A percentile compares a stretch with the other conserved stretches of the same genome.
These are phyloP conservation scores for Lophius piscatorius DNA, from an alignment of 2,113 vertebrate species.

Conservation along the genomic window DNA sequence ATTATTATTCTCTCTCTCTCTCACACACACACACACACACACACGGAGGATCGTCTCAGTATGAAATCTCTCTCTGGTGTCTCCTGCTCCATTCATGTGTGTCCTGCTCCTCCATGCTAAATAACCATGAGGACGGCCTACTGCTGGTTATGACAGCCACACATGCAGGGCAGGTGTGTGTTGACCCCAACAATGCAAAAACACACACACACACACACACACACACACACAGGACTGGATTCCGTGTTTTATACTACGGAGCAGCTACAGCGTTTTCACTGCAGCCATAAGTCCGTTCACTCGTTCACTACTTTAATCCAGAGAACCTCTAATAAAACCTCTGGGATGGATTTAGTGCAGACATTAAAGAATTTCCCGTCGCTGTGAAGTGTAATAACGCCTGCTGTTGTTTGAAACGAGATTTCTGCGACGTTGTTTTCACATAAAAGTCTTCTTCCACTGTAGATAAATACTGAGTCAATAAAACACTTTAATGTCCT, in stretches of 20 bases:
- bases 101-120: slow-evolving; percentile 66
- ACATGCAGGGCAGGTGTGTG: slow-evolving; percentile 21
- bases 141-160: slow-evolving; percentile 54
- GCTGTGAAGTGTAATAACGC: too few species aligned
- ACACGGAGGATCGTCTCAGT: slow-evolving; percentile 36
- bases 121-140: slow-evolving; percentile 61
- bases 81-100: slow-evolving; percentile 55
- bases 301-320: too few species aligned
- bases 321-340: too few species aligned
- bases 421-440: too few species aligned
- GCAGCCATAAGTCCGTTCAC: too few species aligned
- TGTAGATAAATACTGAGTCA: too few species aligned
- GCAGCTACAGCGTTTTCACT: slow-evolving; percentile 1
- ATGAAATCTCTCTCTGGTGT: slow-evolving; percentile 64
- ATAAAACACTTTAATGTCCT: too few species aligned
- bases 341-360: too few species aligned
- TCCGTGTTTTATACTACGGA: slow-evolving; percentile 1
- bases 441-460: too few species aligned
- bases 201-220: not conserved
- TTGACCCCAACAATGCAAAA: slow-evolving; percentile 14
- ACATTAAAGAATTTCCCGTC: too few species aligned
- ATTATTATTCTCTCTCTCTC: too few species aligned
- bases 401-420: too few species aligned
- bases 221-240: not conserved
- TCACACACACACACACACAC: not conserved